phyloP scores from a whole-genome alignment of 2,888 invertebrate genomes.

The Ochropacha duplaris region DNA sequence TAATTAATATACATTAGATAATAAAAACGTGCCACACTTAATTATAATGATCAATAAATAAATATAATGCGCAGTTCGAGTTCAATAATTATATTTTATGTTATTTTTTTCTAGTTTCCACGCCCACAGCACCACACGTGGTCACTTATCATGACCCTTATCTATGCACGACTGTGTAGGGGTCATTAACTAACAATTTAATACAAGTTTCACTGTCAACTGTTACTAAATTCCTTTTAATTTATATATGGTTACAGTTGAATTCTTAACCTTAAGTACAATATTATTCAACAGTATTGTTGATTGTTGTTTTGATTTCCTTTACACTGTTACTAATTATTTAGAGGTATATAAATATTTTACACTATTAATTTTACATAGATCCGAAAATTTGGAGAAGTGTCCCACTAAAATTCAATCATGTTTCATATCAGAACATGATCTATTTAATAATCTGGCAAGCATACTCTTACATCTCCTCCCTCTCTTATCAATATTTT shows the following conservation, averaged over 20 bases:
- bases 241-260: neutral
- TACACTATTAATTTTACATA: too few relatives aligned
- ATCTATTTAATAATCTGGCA: neutral
- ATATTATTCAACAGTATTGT: too few relatives aligned
- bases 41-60: neutral
- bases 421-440: neutral
- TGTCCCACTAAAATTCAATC: too few relatives aligned
- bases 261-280: neutral
- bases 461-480: neutral
- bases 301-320: too few relatives aligned
- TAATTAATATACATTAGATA: neutral
- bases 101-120: constrained; percentile 12
- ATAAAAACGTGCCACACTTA: neutral
- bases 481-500: neutral
- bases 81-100: neutral
- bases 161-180: constrained; percentile 30
- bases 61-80: neutral
- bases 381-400: too few relatives aligned
- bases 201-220: constrained; percentile 37
- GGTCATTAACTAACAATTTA: constrained; percentile 34
- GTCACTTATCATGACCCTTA: constrained; percentile 41
- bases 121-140: constrained; percentile 32
- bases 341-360: too few relatives aligned
- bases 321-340: too few relatives aligned
- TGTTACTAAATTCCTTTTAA: constrained; percentile 16